A percentile compares a stretch with the other conserved stretches of the same genome.
Evolutionary conservation across 2,888 invertebrate species (phyloP).

Genomic region (Orthosia incerta): DNA sequence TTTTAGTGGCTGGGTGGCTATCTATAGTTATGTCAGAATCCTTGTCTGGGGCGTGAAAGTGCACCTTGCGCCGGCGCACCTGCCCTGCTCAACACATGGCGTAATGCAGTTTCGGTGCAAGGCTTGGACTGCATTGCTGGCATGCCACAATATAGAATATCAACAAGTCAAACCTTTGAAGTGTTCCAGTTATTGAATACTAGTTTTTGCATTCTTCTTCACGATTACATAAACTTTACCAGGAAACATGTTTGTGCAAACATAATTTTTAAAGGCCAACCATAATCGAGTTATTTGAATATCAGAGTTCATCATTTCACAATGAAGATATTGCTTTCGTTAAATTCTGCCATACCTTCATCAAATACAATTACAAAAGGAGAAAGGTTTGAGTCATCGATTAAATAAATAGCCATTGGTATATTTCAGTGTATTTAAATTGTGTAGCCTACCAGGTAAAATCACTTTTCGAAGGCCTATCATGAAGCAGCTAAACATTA

Average conservation of each 20-base stretch:
- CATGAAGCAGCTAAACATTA: background rate
- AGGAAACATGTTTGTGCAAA: constrained; percentile 55
- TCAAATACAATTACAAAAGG: constrained; percentile 18
- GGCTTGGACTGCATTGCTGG: constrained; percentile 80
- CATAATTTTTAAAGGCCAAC: constrained; percentile 48
- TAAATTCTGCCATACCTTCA: constrained; percentile 29
- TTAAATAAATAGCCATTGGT: constrained; percentile 5
- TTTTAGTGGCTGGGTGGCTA: constrained; percentile 15
- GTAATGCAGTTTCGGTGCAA: constrained; percentile 83
- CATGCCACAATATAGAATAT: constrained; percentile 62
- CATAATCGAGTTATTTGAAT: constrained; percentile 40
- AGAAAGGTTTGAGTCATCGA: constrained; percentile 26
- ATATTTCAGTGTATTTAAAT: too few species aligned
- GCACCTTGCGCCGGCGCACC: constrained; percentile 86
- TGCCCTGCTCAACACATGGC: constrained; percentile 87
- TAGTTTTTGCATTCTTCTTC: constrained; percentile 47
- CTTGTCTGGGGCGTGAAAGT: constrained; percentile 81
- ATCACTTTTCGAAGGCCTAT: too few species aligned
- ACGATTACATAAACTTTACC: constrained; percentile 49
- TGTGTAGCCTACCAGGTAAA: too few species aligned
- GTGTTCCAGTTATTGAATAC: constrained; percentile 61
- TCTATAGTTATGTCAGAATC: constrained; percentile 70
- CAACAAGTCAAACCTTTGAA: constrained; percentile 68
- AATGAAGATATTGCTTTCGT: constrained; percentile 36
- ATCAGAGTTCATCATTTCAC: constrained; percentile 41